phyloP scores from a whole-genome alignment of 2,113 vertebrate species.

The Pseudorhombus dupliciocellatus region DNA sequence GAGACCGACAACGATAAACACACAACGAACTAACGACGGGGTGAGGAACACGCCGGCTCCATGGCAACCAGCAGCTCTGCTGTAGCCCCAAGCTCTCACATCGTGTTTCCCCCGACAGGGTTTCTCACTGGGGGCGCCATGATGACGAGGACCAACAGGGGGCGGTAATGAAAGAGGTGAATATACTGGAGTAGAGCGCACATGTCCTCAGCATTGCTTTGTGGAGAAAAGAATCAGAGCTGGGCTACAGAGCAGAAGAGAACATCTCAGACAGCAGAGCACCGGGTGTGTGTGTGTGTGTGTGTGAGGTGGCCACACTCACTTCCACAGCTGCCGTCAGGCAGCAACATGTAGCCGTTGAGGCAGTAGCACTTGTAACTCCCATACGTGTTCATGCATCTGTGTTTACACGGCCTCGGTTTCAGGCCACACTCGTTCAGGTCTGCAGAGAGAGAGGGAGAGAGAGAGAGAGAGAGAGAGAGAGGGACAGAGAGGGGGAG shows the following conservation, averaged over 20 bases:
- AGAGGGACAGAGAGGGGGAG: not conserved
- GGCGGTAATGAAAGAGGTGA: constrained; percentile 54
- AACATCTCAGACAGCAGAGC: constrained; percentile 11
- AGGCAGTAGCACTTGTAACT: constrained; percentile 99
- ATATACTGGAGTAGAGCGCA: constrained; percentile 34
- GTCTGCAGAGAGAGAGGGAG: constrained; percentile 82
- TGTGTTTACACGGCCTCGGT: constrained; percentile 94
- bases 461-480: not conserved
- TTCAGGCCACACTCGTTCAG: constrained; percentile 96
- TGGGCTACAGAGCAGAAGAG: constrained; percentile 5
- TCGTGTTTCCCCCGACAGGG: constrained; percentile 20
- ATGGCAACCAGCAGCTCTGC: too few relatives aligned
- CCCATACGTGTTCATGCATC: constrained; percentile 96
- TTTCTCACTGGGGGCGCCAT: constrained; percentile 36
- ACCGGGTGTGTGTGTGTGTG: constrained; percentile 7
- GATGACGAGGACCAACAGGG: constrained; percentile 52
- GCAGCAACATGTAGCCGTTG: constrained; percentile 93
- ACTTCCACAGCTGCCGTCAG: constrained; percentile 95
- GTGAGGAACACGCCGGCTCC: too few relatives aligned
- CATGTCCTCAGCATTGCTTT: constrained; percentile 19
- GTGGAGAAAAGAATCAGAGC: constrained; percentile 3
- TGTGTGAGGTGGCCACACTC: constrained; percentile 59
- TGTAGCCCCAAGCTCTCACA: too few relatives aligned
- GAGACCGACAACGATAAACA: constrained; percentile 5
- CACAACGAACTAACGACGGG: constrained; percentile 38